Evolutionary conservation across 2,797 vertebrate species (phyloP), one percentile per base, ranked within the genome.

Genomic region (Myiotriccus ornatus): DNA sequence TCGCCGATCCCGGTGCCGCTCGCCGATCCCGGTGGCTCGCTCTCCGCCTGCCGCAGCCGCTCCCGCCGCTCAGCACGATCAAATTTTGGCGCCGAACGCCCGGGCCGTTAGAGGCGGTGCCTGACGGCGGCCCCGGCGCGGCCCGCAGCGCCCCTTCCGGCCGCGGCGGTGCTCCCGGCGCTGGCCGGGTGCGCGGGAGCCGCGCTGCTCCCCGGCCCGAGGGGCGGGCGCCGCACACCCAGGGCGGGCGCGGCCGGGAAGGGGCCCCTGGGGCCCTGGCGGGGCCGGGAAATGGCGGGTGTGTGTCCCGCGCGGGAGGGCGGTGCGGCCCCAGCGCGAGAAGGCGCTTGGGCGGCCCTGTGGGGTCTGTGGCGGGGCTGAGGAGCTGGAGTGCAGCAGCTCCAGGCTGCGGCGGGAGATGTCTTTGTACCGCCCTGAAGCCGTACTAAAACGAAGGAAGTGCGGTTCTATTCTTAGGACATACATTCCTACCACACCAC

Each of bases 11-110:
- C 43, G 18, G 43, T 19, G 18, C 41, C 7, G 32, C 24, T 24
- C 30, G 7, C 7, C 6, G 9, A 7, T 19, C 30, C 25, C 23
- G 1, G 11, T 7, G n/a, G n/a, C n/a, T n/a, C n/a, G n/a, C n/a
- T n/a, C n/a, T n/a, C n/a, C n/a, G n/a, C n/a, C n/a, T n/a, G n/a
- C 5, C 19, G 0, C 2, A 1, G 10, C 7, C 0, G 7, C 39
- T 44, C 15, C 4, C 4, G 19, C 4, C 5, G 7, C 10, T 8
- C 3, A 8, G 17, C 8, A 3, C 3, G 1, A 12, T 59, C 49
- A 2, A 92, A 95, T 79, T 92, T 57, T 82, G 89, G 95, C 95
- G 94, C 93, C 79, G 4, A 77, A 1, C 3, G 6, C 0, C 3
- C 8, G 13, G 15, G 1, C 71, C 86, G 86, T 92, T 90, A 87